These are phyloP conservation scores for Platycercus adscitus DNA, from an alignment of 2,113 vertebrate genomes.

Conservation along the genomic window DNA sequence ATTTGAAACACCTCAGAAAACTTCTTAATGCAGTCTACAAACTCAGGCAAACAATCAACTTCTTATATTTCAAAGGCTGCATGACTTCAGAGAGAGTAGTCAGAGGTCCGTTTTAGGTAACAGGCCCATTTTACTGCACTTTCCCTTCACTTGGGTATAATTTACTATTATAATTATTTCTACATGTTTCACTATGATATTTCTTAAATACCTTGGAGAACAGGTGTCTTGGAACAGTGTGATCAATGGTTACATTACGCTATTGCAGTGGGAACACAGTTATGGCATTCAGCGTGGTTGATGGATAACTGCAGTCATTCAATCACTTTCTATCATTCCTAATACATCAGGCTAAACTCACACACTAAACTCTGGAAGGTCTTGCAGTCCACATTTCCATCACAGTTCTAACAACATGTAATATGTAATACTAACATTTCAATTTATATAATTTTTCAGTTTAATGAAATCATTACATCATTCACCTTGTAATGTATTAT, in stretches of 20 bases:
- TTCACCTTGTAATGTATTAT: not conserved
- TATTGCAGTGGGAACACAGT: not conserved
- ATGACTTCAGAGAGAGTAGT: not conserved
- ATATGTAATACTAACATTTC: not conserved
- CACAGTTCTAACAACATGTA: rapidly evolving
- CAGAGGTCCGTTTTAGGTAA: not conserved
- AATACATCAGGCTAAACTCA: not conserved
- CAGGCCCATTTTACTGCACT: not conserved
- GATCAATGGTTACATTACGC: not conserved
- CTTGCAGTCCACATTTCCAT: not conserved
- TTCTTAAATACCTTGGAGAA: not conserved
- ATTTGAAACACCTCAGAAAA: not conserved
- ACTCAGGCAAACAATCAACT: not conserved
- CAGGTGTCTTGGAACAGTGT: not conserved
- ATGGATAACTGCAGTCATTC: not conserved
- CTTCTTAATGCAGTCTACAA: not conserved
- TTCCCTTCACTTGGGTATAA: not conserved
- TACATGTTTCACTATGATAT: not conserved
- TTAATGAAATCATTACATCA: not conserved
- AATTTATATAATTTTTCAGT: not conserved
- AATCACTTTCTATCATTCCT: not conserved
- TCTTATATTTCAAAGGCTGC: not conserved
- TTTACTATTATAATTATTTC: not conserved
- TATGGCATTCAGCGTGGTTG: not conserved
- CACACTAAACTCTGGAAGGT: not conserved